Conservation (phyloP, 2,797 vertebrate species). For the Brachyalestes nurse region DNA sequence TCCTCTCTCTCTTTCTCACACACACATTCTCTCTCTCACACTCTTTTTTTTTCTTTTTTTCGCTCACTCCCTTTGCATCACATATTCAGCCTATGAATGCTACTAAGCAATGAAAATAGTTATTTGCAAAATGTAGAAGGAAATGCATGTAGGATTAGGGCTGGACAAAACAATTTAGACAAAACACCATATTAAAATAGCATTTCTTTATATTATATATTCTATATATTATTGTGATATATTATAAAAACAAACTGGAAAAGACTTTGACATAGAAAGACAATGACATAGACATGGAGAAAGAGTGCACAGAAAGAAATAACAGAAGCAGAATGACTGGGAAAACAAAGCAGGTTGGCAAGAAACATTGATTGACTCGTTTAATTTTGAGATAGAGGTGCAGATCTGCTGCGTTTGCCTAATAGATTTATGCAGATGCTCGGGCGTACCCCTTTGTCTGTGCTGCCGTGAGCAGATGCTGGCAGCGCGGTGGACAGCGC, state of each 20-base stretch:
- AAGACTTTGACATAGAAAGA: neutral
- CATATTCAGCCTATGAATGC: no score
- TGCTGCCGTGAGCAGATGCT: slow-evolving; percentile 40
- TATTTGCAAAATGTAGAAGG: neutral
- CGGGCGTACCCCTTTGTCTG: slow-evolving; percentile 50
- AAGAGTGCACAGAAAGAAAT: neutral
- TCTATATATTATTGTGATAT: no score
- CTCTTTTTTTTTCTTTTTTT: neutral
- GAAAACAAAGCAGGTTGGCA: neutral
- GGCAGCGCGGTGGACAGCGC: slow-evolving; percentile 40
- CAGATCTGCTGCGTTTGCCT: slow-evolving; percentile 1
- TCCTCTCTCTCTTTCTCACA: slow-evolving; percentile 12
- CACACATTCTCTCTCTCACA: slow-evolving; percentile 14
- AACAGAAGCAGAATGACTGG: neutral
- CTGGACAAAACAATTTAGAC: neutral
- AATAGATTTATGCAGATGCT: slow-evolving; percentile 48
- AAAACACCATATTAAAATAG: neutral
- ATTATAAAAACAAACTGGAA: neutral
- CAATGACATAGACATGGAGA: neutral
- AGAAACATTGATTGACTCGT: neutral
- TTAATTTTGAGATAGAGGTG: neutral
- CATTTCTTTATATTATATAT: neutral
- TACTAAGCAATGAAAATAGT: neutral
- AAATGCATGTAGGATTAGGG: neutral
- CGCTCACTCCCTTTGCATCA: neutral